A percentile compares a stretch with the other conserved stretches of the same genome.
Evolutionary conservation across 2,113 vertebrate genomes (phyloP).

Genomic region (Sprattus sprattus): DNA sequence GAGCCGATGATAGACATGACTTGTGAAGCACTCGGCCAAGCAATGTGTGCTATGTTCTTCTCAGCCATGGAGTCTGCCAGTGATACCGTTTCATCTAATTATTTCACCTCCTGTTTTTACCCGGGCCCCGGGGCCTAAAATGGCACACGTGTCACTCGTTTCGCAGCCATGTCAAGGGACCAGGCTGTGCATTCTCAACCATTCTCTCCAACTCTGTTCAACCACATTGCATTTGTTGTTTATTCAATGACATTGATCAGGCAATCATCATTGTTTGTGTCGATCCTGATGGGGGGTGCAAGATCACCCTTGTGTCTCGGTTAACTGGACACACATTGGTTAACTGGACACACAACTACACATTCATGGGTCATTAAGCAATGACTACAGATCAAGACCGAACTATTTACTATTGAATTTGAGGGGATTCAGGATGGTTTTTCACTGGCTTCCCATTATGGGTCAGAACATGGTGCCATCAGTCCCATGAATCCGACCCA

Average conservation of each 20-base stretch:
- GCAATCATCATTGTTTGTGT: background rate
- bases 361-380: background rate
- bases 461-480: background rate
- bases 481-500: background rate
- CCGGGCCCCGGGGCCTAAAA: background rate
- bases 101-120: slow-evolving; percentile 1
- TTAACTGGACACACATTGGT: background rate
- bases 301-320: background rate
- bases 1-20: slow-evolving; percentile 8
- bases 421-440: background rate
- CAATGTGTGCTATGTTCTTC: slow-evolving; percentile 1
- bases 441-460: background rate
- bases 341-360: no score
- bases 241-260: background rate
- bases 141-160: slow-evolving; percentile 2
- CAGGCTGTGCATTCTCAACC: background rate
- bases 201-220: background rate
- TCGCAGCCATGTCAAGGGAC: background rate
- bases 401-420: background rate
- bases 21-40: slow-evolving; percentile 7
- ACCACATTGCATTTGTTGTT: background rate
- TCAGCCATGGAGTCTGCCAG: slow-evolving; percentile 2
- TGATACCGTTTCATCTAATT: slow-evolving; percentile 11
- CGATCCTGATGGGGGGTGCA: background rate
- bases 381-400: background rate